Evolutionary conservation across 2,797 vertebrate genomes (phyloP).

Genomic region (Enteromius unitaeniatus): DNA sequence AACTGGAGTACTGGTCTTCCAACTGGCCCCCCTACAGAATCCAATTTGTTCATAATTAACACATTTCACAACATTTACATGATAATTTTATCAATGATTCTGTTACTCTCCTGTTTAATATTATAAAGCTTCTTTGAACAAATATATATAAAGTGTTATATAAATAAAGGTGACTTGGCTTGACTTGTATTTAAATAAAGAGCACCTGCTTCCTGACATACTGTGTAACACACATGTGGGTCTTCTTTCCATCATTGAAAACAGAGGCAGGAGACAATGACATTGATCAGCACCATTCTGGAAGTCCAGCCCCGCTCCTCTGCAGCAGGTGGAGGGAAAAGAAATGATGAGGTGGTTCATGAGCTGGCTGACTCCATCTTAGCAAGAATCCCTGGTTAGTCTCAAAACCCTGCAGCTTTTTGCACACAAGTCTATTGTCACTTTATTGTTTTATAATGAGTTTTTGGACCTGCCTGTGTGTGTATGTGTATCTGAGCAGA

Average conservation of each 20-base stretch:
- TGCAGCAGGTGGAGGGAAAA: conserved; percentile 76
- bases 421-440: background rate
- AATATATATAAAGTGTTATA: background rate
- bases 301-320: conserved; percentile 81
- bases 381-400: conserved; percentile 76
- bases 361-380: conserved; percentile 77
- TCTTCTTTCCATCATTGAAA: background rate
- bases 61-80: background rate
- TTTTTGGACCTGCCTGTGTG: background rate
- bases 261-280: conserved; percentile 80
- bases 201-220: background rate
- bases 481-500: conserved; percentile 70
- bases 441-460: background rate
- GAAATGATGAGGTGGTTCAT: conserved; percentile 80
- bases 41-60: background rate
- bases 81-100: background rate
- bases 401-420: background rate
- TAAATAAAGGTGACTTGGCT: background rate
- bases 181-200: background rate
- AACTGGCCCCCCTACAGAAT: background rate
- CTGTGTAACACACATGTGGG: background rate
- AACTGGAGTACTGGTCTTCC: background rate
- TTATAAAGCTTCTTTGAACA: background rate
- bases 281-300: conserved; percentile 79
- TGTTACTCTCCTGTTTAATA: background rate